phyloP scores from a whole-genome alignment of 2,888 invertebrate genomes.

The Ophonus ardosiacus region DNA sequence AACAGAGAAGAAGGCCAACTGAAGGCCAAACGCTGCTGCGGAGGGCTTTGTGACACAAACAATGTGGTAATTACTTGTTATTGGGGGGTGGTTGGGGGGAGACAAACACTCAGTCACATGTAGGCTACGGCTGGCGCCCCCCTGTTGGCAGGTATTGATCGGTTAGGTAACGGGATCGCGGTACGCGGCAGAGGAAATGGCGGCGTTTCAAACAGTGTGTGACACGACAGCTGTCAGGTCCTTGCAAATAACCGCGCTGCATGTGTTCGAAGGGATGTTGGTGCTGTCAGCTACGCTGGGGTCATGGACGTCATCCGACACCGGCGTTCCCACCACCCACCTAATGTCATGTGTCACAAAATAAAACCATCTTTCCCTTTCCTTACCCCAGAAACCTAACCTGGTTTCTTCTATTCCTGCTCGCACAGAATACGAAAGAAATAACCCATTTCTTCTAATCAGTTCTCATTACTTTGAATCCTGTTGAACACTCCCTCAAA shows the following conservation, averaged over 20 bases:
- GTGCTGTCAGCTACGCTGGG: constrained; percentile 23
- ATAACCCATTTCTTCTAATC: too few species aligned
- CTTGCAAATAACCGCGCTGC: constrained; percentile 76
- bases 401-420: neutral
- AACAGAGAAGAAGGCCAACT: neutral
- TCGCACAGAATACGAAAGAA: too few species aligned
- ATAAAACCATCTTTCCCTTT: constrained; percentile 72
- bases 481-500: too few species aligned
- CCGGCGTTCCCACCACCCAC: constrained; percentile 67
- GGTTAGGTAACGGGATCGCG: constrained; percentile 68
- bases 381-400: neutral
- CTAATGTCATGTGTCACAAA: constrained; percentile 75
- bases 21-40: neutral
- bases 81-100: constrained; percentile 38
- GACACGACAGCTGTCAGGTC: constrained; percentile 76
- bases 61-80: constrained; percentile 62
- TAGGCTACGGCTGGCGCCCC: constrained; percentile 62
- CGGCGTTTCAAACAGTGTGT: constrained; percentile 73
- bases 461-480: too few species aligned
- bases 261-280: constrained; percentile 71
- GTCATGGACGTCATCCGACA: constrained; percentile 68
- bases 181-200: constrained; percentile 71
- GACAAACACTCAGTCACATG: constrained; percentile 60
- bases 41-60: constrained; percentile 55
- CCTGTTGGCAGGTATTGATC: constrained; percentile 65